Base-by-base conservation (phyloP, 2,113 vertebrate species). In the Podilymbus podiceps region DNA sequence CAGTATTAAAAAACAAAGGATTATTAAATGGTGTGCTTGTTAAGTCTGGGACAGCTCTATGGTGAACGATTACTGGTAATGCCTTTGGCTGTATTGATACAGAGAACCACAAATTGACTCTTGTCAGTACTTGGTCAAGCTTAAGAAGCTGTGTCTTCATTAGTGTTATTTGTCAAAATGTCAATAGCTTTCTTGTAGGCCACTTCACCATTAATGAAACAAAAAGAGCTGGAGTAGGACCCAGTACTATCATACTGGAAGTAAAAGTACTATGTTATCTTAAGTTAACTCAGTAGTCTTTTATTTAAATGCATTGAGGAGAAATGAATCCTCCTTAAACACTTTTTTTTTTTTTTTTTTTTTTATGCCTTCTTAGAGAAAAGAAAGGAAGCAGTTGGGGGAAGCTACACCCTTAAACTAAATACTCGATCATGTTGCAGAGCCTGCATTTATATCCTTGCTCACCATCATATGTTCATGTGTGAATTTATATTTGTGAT, bases 361-460 rank as follows among this genome's bases (percentile, higher is more conserved):
- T 64, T 2, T 21, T 78, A 85, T 89, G 56, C 53, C 58, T 49
- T 67, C 35, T 73, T 67, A n/a, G 64, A 87, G 87, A 93, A 85
- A 75, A 78, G 88, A 92, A 93, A 95, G 95, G 91, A 96, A 95
- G 47, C 81, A 2, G 47, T 81, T 60, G 35, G 30, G 93, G 84
- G 80, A 97, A 95, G 84, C 88, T 97, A 95, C 96, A 88, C 94
- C 94, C 89, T 95, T 63, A 52, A 73, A 75, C 58, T 95, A 25
- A 92, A 94, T 96, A 12, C 38, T 85, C 84, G 84, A 89, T 95
- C 75, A 72, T 35, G 35, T 85, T 91, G 53, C 40, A 72, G 60
- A 74, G 53, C 38, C 88, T 88, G 47, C 8, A 7, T 92, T 89
- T 87, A 55, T 68, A 66, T 89, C 77, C 50, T 91, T 94, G 79